A percentile compares a stretch with the other conserved stretches of the same genome.
Evolutionary conservation across 2,113 vertebrate genomes (phyloP).

Genomic region (Polypterus senegalus): DNA sequence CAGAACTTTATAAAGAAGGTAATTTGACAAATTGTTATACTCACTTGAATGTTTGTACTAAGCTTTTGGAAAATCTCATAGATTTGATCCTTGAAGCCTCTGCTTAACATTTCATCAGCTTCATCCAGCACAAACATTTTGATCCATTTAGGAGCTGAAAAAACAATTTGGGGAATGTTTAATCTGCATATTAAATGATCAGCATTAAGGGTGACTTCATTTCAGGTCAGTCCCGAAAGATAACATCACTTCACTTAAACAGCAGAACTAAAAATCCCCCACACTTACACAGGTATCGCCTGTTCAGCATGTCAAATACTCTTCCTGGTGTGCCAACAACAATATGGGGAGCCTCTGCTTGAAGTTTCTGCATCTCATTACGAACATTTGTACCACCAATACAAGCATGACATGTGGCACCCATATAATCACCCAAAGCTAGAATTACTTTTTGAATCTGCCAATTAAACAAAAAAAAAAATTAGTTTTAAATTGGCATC

Average conservation of each 20-base stretch:
- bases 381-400: constrained; percentile 77
- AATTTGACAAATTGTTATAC: constrained; percentile 9
- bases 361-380: constrained; percentile 77
- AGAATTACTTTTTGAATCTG: constrained; percentile 78
- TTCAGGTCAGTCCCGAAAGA: constrained; percentile 53
- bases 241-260: constrained; percentile 44
- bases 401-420: constrained; percentile 75
- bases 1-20: constrained; percentile 60
- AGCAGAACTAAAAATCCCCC: neutral
- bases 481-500: neutral
- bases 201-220: constrained; percentile 40
- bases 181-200: constrained; percentile 31
- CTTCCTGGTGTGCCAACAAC: constrained; percentile 76
- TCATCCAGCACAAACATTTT: constrained; percentile 99
- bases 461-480: neutral
- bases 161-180: neutral
- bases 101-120: constrained; percentile 97
- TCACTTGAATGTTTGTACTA: constrained; percentile 92
- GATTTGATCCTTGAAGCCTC: constrained; percentile 98
- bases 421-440: constrained; percentile 80
- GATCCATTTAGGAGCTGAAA: constrained; percentile 80
- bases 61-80: constrained; percentile 97
- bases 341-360: constrained; percentile 74
- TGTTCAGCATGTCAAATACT: constrained; percentile 77
- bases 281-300: constrained; percentile 72